Evolutionary conservation across 2,797 vertebrate genomes (phyloP).

Genomic region (Falco peregrinus): DNA sequence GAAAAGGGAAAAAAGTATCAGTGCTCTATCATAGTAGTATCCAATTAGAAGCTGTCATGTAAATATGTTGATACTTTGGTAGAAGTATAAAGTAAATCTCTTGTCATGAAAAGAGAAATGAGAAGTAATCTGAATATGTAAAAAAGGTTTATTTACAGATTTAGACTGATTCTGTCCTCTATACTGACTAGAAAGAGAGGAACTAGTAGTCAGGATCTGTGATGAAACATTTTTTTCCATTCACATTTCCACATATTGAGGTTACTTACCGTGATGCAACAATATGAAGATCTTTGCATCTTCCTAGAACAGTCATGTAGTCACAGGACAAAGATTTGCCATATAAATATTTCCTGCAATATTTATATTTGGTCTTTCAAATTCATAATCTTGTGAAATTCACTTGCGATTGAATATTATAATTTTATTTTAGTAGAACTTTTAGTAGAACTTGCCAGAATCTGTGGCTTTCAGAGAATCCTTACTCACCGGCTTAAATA

Average conservation of each 20-base stretch:
- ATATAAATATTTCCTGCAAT: not conserved
- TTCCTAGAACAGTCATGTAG: not conserved
- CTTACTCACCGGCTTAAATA: not conserved
- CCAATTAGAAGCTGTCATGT: not conserved
- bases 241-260: not conserved
- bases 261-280: not conserved
- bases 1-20: not conserved
- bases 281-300: not conserved
- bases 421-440: not conserved
- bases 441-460: not conserved
- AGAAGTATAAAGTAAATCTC: not conserved
- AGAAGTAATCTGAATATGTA: not conserved
- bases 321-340: not conserved
- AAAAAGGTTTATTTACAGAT: not conserved
- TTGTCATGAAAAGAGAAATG: not conserved
- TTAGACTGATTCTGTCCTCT: not conserved
- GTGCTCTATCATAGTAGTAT: not conserved
- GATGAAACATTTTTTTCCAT: not conserved
- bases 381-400: not conserved
- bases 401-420: not conserved
- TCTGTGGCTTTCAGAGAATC: not conserved
- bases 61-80: not conserved
- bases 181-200: not conserved
- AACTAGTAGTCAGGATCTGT: not conserved
- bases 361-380: not conserved